Evolutionary conservation across 2,113 vertebrate genomes (phyloP).

Genomic region (Saguinus midas): DNA sequence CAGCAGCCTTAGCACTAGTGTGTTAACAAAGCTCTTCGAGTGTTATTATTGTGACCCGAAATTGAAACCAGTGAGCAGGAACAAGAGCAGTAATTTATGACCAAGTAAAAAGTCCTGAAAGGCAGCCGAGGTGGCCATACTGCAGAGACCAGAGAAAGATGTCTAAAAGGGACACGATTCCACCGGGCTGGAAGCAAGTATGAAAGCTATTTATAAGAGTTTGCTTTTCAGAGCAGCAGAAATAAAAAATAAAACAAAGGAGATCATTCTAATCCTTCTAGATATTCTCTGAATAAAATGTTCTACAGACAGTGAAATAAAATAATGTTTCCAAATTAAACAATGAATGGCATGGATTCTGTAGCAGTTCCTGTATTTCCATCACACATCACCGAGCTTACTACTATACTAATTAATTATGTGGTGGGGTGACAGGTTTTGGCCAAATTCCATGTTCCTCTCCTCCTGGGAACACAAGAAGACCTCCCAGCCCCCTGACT

Average conservation of each 20-base stretch:
- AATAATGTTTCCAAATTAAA: neutral
- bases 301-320: neutral
- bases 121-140: neutral
- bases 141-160: neutral
- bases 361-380: neutral
- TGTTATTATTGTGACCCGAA: too few relatives aligned
- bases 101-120: neutral
- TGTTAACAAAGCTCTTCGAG: neutral
- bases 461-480: neutral
- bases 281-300: neutral
- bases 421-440: neutral
- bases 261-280: neutral
- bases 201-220: neutral
- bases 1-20: rapidly evolving
- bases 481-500: rapidly evolving
- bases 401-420: neutral
- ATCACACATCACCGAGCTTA: neutral
- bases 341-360: neutral
- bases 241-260: neutral
- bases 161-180: rapidly evolving
- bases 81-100: too few relatives aligned
- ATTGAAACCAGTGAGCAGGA: neutral
- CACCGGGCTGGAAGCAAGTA: rapidly evolving
- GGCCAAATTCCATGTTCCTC: neutral
- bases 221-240: neutral